Percentiles rank a stretch among this genome's conserved stretches.
Conservation (phyloP, 2,113 vertebrate species). For the Cyprinus carpio region DNA sequence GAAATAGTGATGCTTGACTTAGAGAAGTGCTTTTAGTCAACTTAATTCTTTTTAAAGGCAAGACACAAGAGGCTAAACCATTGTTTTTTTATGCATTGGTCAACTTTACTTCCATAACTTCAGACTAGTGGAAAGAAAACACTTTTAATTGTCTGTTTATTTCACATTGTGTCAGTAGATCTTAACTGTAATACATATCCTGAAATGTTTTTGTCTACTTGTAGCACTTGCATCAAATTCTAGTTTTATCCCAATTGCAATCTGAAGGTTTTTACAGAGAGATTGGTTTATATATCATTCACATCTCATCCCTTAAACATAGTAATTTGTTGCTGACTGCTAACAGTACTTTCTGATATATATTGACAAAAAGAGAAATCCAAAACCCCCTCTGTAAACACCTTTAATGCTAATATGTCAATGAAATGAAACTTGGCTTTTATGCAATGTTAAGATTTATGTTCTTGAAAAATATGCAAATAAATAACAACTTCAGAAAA, state of each 20-base stretch:
- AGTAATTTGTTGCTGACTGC: background rate
- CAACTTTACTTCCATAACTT: background rate
- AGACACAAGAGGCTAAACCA: background rate
- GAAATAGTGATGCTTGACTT: background rate
- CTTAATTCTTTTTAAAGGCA: background rate
- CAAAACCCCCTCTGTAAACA: background rate
- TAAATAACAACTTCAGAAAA: background rate
- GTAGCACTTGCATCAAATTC: no score
- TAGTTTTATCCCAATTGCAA: background rate
- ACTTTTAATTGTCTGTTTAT: no score
- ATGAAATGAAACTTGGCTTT: background rate
- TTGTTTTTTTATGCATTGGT: background rate
- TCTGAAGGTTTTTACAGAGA: background rate
- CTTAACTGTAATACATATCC: no score
- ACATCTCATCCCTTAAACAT: background rate
- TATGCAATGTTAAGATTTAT: background rate
- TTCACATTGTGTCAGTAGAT: no score
- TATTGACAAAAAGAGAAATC: background rate
- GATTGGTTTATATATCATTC: background rate
- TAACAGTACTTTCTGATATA: background rate
- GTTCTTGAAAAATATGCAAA: background rate
- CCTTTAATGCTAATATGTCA: background rate
- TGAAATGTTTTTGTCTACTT: no score
- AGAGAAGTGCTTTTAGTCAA: background rate
- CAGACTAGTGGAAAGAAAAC: background rate